These are phyloP conservation scores for Euthynnus affinis DNA, from an alignment of 2,797 vertebrate genomes.

Conservation along the genomic window DNA sequence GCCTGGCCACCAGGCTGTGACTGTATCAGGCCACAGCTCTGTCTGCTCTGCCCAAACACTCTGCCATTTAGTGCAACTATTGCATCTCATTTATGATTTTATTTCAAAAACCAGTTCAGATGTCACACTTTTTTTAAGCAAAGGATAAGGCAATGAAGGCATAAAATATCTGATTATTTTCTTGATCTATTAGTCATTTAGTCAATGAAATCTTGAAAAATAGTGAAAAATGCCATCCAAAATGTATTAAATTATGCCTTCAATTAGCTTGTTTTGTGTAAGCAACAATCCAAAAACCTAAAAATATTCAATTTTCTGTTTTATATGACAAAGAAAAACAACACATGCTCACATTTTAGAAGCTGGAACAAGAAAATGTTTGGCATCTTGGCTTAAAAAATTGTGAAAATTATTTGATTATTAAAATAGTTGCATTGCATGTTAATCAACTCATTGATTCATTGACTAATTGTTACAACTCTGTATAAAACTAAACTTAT, in stretches of 20 bases:
- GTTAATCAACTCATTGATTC: too few relatives aligned
- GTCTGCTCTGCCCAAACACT: slow-evolving; percentile 47
- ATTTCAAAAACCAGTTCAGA: background rate
- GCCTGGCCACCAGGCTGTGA: slow-evolving; percentile 64
- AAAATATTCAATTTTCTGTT: too few relatives aligned
- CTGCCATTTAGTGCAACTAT: slow-evolving; percentile 27
- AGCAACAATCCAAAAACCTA: too few relatives aligned
- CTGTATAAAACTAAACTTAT: background rate
- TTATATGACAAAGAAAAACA: too few relatives aligned
- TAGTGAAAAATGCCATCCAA: background rate
- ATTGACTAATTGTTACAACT: too few relatives aligned
- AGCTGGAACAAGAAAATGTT: too few relatives aligned
- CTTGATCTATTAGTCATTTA: background rate
- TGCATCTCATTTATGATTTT: slow-evolving; percentile 14
- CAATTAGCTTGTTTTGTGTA: too few relatives aligned
- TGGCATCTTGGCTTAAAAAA: too few relatives aligned
- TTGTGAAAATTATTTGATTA: too few relatives aligned
- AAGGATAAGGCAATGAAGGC: background rate
- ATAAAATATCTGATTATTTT: background rate
- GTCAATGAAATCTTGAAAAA: background rate
- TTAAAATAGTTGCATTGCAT: too few relatives aligned
- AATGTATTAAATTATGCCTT: background rate
- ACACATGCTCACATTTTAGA: too few relatives aligned
- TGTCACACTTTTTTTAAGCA: background rate
- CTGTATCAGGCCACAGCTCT: slow-evolving; percentile 42